Evolutionary conservation across 2,888 invertebrate genomes (phyloP).

Genomic region (Diarsia brunnea): DNA sequence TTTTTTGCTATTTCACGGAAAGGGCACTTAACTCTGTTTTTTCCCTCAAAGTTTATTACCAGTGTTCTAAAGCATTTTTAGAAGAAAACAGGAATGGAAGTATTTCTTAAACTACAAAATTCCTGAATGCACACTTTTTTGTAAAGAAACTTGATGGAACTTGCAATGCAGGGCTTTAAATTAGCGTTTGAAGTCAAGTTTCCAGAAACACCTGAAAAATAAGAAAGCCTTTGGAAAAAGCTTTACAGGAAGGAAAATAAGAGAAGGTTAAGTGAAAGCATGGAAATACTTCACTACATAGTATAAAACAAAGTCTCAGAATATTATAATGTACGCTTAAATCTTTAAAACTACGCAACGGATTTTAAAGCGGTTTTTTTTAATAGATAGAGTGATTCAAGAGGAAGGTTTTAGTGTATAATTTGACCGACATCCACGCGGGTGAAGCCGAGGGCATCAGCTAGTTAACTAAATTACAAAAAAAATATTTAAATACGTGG

Average conservation of each 20-base stretch:
- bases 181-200: conserved; percentile 29
- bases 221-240: background rate
- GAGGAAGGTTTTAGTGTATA: too few relatives aligned
- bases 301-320: background rate
- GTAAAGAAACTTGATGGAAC: conserved; percentile 24
- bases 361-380: too few relatives aligned
- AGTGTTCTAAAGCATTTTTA: conserved; percentile 3
- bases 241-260: background rate
- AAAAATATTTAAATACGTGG: too few relatives aligned
- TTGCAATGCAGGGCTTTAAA: conserved; percentile 30
- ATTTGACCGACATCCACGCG: too few relatives aligned
- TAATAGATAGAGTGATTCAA: too few relatives aligned
- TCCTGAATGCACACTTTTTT: conserved; percentile 23
- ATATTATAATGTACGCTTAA: too few relatives aligned
- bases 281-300: background rate
- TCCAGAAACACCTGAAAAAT: conserved; percentile 18
- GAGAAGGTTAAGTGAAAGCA: background rate
- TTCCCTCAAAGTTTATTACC: conserved; percentile 13
- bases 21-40: background rate
- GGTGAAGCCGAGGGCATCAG: too few relatives aligned
- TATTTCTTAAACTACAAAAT: conserved; percentile 31
- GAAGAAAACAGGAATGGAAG: conserved; percentile 17
- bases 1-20: background rate
- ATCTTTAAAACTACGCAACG: too few relatives aligned
- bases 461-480: too few relatives aligned